These are phyloP conservation scores for Endomychus coccineus DNA, from an alignment of 2,888 invertebrate genomes.

Conservation along the genomic window DNA sequence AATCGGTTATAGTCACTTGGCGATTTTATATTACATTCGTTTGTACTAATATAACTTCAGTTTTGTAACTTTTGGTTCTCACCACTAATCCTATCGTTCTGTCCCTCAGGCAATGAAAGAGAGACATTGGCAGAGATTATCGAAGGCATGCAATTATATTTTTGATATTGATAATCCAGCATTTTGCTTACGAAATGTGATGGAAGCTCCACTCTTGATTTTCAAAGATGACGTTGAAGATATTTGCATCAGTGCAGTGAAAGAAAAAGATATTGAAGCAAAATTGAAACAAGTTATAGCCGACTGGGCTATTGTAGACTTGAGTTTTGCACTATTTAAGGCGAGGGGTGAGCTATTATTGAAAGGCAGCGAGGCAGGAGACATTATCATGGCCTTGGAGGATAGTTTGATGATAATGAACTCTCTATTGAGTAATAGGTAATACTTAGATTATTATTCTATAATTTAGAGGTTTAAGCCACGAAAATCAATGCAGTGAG, in stretches of 20 bases:
- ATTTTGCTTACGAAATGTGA: constrained; percentile 71
- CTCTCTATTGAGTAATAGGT: constrained; percentile 78
- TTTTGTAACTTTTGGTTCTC: too few species aligned
- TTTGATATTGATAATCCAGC: constrained; percentile 74
- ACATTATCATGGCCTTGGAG: constrained; percentile 70
- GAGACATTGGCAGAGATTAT: constrained; percentile 47
- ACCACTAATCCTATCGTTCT: not conserved
- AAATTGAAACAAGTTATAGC: constrained; percentile 73
- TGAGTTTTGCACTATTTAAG: constrained; percentile 69
- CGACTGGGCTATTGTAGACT: constrained; percentile 71
- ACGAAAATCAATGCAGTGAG: too few species aligned
- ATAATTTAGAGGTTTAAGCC: too few species aligned
- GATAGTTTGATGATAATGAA: constrained; percentile 83
- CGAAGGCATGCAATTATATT: constrained; percentile 52
- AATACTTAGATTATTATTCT: not conserved
- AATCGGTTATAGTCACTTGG: too few species aligned
- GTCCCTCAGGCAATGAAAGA: constrained; percentile 50
- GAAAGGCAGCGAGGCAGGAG: constrained; percentile 66
- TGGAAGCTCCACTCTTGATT: constrained; percentile 76
- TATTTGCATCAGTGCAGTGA: constrained; percentile 81
- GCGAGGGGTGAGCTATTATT: constrained; percentile 73
- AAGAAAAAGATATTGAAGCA: constrained; percentile 86
- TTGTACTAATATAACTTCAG: too few species aligned
- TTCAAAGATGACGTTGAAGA: constrained; percentile 87
- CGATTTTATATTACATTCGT: too few species aligned